Evolutionary conservation across 2,888 invertebrate species (phyloP).

Genomic region (Achlya flavicornis): DNA sequence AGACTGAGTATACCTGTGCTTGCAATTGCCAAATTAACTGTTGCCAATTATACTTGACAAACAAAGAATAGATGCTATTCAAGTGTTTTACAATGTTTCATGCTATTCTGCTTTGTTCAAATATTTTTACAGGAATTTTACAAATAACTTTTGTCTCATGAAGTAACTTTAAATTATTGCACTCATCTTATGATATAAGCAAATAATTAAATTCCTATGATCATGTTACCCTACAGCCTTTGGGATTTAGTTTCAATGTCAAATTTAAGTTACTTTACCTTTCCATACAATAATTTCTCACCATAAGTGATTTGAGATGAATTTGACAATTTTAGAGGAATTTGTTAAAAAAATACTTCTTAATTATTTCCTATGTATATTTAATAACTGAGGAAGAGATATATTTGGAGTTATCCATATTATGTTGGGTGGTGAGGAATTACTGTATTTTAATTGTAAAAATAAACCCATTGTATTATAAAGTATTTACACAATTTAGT

Average conservation of each 20-base stretch:
- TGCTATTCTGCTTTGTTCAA: not conserved
- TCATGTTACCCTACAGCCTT: not conserved
- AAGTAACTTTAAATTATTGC: not conserved
- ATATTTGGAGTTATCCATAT: not conserved
- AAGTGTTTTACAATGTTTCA: not conserved
- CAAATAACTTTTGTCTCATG: not conserved
- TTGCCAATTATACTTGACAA: conserved; percentile 54
- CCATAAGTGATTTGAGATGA: not conserved
- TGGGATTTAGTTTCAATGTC: not conserved
- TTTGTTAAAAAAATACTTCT: not conserved
- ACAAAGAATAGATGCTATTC: not conserved
- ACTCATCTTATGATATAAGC: not conserved
- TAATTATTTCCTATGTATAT: too few species aligned
- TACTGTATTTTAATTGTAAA: conserved; percentile 17
- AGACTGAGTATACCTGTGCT: conserved; percentile 55
- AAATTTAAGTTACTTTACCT: not conserved
- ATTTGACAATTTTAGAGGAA: not conserved
- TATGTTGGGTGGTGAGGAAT: conserved; percentile 19
- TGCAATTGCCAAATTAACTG: conserved; percentile 65
- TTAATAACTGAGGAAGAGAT: not conserved
- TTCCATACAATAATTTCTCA: not conserved
- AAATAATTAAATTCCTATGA: not conserved
- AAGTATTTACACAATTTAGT: conserved; percentile 61
- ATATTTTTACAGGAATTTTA: not conserved
- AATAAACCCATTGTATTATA: conserved; percentile 52